Evolutionary conservation across 2,113 vertebrate species (phyloP), one percentile per base, ranked within the genome.

Genomic region (Fulica atra): DNA sequence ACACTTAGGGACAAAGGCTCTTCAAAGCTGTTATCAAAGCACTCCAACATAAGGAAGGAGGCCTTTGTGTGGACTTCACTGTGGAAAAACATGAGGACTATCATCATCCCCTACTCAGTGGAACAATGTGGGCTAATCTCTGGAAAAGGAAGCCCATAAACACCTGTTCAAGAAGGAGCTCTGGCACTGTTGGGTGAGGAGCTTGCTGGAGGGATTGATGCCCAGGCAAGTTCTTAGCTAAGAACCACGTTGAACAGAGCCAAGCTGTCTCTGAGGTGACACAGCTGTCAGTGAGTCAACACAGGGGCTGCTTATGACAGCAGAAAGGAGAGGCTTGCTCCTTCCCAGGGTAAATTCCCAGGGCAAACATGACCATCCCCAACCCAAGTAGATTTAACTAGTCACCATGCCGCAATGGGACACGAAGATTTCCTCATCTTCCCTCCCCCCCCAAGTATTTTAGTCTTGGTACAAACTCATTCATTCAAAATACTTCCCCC

Each of bases 241-340:
- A 79, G 68, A 48, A 42, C 1, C 46, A 10, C 5, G 0, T 5
- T 56, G 7, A 65, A 72, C 35, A 69, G 50, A 72, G 38, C n/a
- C 70, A 61, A 86, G 44, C 25, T 60, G 78, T 8, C 29, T 20
- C 44, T 57, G 33, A 18, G 4, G 8, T 12, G 38, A 29, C 71
- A 63, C 51, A 23, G 51, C 28, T 46, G 33, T 35, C 50, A 64
- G 25, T 76, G 15, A 86, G 50, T 42, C 72, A 84, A 46, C 56
- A 53, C 38, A 57, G 24, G 11, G 17, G 26, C 23, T 7, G 9
- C 53, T 46, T 33, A 36, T 0, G 0, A 28, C 1, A 93, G 51
- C 26, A 79, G 25, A 70, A 73, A 14, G 17, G 54, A 90, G 68
- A 85, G 6, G 35, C 71, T 53, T 25, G 11, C 20, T 76, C 29